Base-by-base conservation (phyloP, 2,797 vertebrate genomes). In the Telmatherina bonti region DNA sequence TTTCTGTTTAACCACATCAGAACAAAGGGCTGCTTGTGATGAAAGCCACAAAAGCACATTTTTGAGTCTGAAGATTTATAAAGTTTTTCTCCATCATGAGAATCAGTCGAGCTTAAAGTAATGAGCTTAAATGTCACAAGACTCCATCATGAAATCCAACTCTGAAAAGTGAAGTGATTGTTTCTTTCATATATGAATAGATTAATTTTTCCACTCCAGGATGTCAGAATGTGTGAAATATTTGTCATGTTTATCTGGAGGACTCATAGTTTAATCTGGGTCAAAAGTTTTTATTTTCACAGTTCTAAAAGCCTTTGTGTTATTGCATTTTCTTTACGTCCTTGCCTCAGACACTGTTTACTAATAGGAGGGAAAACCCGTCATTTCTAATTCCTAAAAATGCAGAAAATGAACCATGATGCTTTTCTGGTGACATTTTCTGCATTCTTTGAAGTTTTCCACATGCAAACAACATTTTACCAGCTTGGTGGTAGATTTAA, bases 1-100 rank as follows among this genome's bases (percentile, higher is more conserved):
- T 76, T 81, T 68, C 30, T 74, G 36, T 36, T 47, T 27, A 72
- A 71, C 24, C 16, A 65, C 15, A 51, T 72, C 56, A 59, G 41
- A 76, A 84, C 52, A 83, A 71, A 74, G 27, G 26, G 13, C 29
- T 38, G 18, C 1, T 58, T 67, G 68, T 78, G 30, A 33, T 72
- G 9, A 41, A 61, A 30, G 53, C 41, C 45, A 31, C n/a, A 30
- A n/a, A n/a, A 66, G 29, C 10, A 45, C 36, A 56, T 20, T 29
- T 43, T 61, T 58, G 7, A 53, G 31, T 70, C 9, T 22, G 15
- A 20, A n/a, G 20, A 24, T 3, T 68, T 27, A 27, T 15, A n/a
- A n/a, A n/a, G n/a, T 27, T 31, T 15, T 53, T 72, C 62, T 61
- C 65, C 24, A 35, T 5, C 26, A 15, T 74, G 13, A 41, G 24